Base-by-base conservation (phyloP, 2,113 vertebrate species). In the Trinectes maculatus region DNA sequence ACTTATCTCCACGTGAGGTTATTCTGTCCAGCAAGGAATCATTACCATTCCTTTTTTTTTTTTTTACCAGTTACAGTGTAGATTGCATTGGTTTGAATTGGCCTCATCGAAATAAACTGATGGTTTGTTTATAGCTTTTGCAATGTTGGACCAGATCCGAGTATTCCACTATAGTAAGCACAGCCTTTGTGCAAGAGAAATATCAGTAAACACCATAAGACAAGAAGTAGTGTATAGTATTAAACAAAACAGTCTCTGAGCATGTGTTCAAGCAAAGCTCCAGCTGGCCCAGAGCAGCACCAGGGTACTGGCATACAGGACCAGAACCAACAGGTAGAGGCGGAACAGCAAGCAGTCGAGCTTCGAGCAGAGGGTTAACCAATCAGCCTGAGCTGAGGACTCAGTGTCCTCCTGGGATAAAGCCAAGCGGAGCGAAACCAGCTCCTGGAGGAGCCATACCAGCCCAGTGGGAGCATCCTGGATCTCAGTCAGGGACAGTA, bases 291-390 rank as follows among this genome's bases (percentile, higher is more conserved):
- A 96, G n/a, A 95, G 92, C 36, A 92, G 77, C 48, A 93, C 56
- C 26, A 96, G 87, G 1, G 94, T 95, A 12, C 87, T 3, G 0
- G 91, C 21, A 4, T 94, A 96, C 53, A 92, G 21, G 3, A 63
- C 80, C 55, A 96, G 70, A 15, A 95, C 69, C 1, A 92, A 18
- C 22, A 95, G 79, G 77, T 96, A 96, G 8, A 91, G 58, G 16
- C 86, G 81, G 75, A 96, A 96, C 44, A 96, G 88, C 55, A 94
- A 74, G 5, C 42, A 67, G 66, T 97, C 95, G 8, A 96, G 86
- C 83, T 77, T 92, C 1, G 89, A 90, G 62, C 94, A 92, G 39
- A 95, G 91, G 2, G 59, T 79, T 63, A 96, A 77, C 95, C 95
- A 94, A 1, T 89, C 83, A 0, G 67, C 77, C 39, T 92, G 91